A percentile compares a stretch with the other conserved stretches of the same genome.
Evolutionary conservation across 2,888 invertebrate genomes (phyloP).

Genomic region (Labia minor): DNA sequence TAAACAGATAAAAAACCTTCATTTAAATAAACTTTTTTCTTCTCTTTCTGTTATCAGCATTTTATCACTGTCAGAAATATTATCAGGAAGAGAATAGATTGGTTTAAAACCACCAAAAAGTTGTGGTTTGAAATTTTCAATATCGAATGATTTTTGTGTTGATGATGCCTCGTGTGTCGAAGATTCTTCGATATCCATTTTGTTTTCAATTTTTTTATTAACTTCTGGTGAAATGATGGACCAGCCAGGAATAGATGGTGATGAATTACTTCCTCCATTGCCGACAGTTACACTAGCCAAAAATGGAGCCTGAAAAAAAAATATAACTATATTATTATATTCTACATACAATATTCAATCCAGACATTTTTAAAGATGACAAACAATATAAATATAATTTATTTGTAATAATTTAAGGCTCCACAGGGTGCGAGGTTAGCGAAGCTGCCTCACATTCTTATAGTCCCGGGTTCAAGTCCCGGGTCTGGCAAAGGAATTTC

Average conservation of each 20-base stretch:
- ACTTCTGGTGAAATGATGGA: constrained; percentile 36
- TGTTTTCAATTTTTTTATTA: constrained; percentile 19
- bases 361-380: too few species aligned
- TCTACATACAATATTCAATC: too few species aligned
- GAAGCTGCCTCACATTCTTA: too few species aligned
- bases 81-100: constrained; percentile 34
- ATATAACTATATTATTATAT: too few species aligned
- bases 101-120: constrained; percentile 59
- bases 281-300: constrained; percentile 50
- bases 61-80: constrained; percentile 22
- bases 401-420: too few species aligned
- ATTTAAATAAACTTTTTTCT: constrained; percentile 20
- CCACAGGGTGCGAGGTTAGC: too few species aligned
- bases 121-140: constrained; percentile 56
- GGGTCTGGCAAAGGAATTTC: too few species aligned
- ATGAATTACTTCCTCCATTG: constrained; percentile 30
- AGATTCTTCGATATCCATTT: constrained; percentile 28
- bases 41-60: constrained; percentile 21
- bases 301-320: constrained; percentile 27
- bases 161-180: constrained; percentile 33
- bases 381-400: too few species aligned
- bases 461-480: too few species aligned
- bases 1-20: neutral
- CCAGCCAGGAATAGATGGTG: constrained; percentile 49
- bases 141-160: constrained; percentile 42